Percentiles rank a stretch among this genome's conserved stretches.
These are phyloP conservation scores for Punctoribates punctum DNA, from an alignment of 2,888 invertebrate genomes.

Conservation along the genomic window DNA sequence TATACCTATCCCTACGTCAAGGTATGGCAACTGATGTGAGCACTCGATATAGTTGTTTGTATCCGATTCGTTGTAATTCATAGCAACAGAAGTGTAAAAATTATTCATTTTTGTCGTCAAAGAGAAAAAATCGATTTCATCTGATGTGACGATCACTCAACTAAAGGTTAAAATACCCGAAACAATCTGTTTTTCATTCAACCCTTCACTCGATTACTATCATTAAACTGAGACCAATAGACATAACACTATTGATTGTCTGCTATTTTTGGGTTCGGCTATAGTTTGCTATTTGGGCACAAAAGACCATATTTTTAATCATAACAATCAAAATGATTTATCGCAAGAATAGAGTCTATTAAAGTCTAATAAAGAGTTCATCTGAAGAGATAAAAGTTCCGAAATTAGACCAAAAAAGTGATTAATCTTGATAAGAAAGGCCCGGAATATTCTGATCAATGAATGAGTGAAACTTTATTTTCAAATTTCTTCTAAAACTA, in stretches of 20 bases:
- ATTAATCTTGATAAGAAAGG: background rate
- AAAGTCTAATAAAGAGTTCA: background rate
- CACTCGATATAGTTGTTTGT: background rate
- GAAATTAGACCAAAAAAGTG: too few species aligned
- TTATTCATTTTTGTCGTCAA: background rate
- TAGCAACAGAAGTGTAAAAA: background rate
- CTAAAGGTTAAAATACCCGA: constrained; percentile 15
- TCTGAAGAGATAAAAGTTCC: too few species aligned
- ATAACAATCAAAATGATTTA: background rate
- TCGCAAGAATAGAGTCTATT: background rate
- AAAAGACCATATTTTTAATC: background rate
- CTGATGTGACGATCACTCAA: background rate
- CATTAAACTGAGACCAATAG: too few species aligned
- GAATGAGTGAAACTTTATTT: background rate
- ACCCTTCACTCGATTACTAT: too few species aligned
- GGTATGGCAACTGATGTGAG: constrained; percentile 1
- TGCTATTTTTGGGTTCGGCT: background rate
- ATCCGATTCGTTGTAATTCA: background rate
- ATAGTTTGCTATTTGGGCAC: background rate
- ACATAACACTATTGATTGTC: background rate
- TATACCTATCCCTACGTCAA: constrained; percentile 16
- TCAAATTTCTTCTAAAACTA: constrained; percentile 2
- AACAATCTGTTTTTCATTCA: constrained; percentile 1
- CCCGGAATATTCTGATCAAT: background rate
- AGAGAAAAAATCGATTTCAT: constrained; percentile 1